phyloP scores from a whole-genome alignment of 2,888 invertebrate genomes.

The Heliconius sara region DNA sequence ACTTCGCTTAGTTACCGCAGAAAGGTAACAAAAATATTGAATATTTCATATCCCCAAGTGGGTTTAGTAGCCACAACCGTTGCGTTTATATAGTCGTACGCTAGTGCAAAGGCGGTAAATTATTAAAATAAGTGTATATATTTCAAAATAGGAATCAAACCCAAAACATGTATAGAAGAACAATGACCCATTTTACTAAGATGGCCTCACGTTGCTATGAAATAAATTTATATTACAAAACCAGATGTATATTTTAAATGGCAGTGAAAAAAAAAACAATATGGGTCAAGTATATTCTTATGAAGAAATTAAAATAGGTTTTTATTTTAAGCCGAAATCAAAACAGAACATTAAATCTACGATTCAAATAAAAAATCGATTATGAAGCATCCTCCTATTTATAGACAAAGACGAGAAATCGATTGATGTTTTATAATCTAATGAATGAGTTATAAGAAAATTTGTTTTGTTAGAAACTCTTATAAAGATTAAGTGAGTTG shows the following conservation, averaged over 20 bases:
- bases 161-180: neutral
- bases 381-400: slow-evolving; percentile 29
- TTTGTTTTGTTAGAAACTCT: neutral
- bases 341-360: slow-evolving; percentile 47
- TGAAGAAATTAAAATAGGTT: slow-evolving; percentile 3
- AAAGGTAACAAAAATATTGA: no score
- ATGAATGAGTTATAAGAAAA: neutral
- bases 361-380: slow-evolving; percentile 41
- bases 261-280: neutral
- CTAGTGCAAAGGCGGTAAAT: no score
- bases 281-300: slow-evolving; percentile 21
- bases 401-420: slow-evolving; percentile 46
- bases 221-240: neutral
- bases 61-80: no score
- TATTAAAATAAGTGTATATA: no score
- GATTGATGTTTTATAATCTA: slow-evolving; percentile 7
- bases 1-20: no score
- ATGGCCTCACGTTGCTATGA: neutral
- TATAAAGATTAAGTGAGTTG: neutral
- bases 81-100: no score
- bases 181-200: neutral
- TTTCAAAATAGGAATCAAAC: neutral
- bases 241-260: neutral
- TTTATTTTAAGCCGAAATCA: slow-evolving; percentile 39
- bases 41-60: no score